phyloP scores from a whole-genome alignment of 1,140 invertebrate genomes.

The Drosophila elegans region DNA sequence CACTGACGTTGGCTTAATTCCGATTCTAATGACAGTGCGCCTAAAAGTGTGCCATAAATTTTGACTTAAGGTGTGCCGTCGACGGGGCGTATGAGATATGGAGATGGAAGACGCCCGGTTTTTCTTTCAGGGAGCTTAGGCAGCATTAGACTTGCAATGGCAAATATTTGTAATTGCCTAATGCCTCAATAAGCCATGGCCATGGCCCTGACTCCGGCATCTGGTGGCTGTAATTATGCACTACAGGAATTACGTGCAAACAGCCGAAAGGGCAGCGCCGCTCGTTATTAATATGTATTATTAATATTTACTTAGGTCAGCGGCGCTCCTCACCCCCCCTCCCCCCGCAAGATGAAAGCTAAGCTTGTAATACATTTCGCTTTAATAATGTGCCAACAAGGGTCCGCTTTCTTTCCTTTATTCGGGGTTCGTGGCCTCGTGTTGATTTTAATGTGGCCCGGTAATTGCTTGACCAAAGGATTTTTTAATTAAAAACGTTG shows the following conservation, averaged over 20 bases:
- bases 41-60: slow-evolving; percentile 80
- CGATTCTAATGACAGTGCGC: slow-evolving; percentile 78
- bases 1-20: slow-evolving; percentile 64
- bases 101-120: slow-evolving; percentile 6
- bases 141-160: slow-evolving; percentile 44
- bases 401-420: slow-evolving; percentile 37
- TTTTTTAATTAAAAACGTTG: slow-evolving; percentile 82
- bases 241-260: slow-evolving; percentile 81
- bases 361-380: slow-evolving; percentile 63
- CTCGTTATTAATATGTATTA: slow-evolving; percentile 83
- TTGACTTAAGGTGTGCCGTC: slow-evolving; percentile 43
- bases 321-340: not conserved
- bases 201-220: slow-evolving; percentile 8
- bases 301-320: slow-evolving; percentile 85
- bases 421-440: slow-evolving; percentile 33
- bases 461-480: slow-evolving; percentile 82
- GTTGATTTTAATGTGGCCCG: slow-evolving; percentile 77
- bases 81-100: slow-evolving; percentile 34
- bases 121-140: slow-evolving; percentile 5
- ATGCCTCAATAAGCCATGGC: slow-evolving; percentile 62
- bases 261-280: slow-evolving; percentile 54
- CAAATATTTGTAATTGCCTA: slow-evolving; percentile 77
- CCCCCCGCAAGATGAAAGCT: slow-evolving; percentile 67
- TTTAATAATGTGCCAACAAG: slow-evolving; percentile 66
- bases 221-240: slow-evolving; percentile 63